phyloP scores from a whole-genome alignment of 2,113 vertebrate species.

The Xiphorhynchus elegans region DNA sequence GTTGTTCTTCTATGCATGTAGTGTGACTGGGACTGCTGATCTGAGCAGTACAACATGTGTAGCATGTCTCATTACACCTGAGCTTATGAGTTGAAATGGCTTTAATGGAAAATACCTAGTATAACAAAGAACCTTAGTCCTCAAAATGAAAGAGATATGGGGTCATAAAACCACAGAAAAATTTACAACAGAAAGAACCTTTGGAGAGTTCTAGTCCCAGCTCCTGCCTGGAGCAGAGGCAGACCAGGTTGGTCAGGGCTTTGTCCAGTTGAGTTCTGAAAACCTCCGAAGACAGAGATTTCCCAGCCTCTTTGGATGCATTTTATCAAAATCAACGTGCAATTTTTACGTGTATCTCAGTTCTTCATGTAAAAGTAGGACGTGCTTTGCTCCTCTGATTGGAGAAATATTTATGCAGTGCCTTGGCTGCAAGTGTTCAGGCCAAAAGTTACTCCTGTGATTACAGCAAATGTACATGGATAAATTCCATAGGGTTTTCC shows the following conservation, averaged over 20 bases:
- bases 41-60: neutral
- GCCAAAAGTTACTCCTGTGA: neutral
- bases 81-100: neutral
- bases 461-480: neutral
- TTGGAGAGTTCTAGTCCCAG: neutral
- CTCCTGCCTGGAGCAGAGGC: neutral
- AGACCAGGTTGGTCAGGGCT: neutral
- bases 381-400: neutral
- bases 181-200: neutral
- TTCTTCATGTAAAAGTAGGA: neutral
- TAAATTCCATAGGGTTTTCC: slow-evolving; percentile 29
- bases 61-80: neutral
- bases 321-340: neutral
- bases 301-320: neutral
- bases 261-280: neutral
- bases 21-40: neutral
- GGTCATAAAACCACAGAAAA: neutral
- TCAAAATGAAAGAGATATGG: neutral
- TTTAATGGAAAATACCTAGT: neutral
- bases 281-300: neutral
- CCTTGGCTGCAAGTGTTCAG: neutral
- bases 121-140: neutral
- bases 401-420: neutral
- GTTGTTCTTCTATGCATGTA: neutral
- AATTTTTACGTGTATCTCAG: neutral